Evolutionary conservation across 2,888 invertebrate genomes (phyloP).

Genomic region (Pachydiplax longipennis): DNA sequence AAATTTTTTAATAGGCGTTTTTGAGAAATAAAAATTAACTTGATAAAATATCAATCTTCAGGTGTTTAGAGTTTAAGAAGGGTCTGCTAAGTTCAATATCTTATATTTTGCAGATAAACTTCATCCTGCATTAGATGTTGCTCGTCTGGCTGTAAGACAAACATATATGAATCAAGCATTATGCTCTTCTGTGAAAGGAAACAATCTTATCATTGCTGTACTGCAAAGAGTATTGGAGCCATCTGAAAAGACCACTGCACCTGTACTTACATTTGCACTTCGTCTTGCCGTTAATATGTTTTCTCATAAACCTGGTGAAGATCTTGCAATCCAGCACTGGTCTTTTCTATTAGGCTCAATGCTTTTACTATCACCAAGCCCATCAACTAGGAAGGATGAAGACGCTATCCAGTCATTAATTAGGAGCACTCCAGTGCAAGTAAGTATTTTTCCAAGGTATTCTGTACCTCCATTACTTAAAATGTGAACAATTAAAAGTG

Average conservation of each 20-base stretch:
- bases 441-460: background rate
- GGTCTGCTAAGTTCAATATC: background rate
- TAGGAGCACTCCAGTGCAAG: background rate
- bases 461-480: background rate
- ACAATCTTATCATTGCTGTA: constrained; percentile 56
- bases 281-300: constrained; percentile 85
- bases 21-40: too few species aligned
- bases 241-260: constrained; percentile 60
- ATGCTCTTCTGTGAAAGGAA: constrained; percentile 60
- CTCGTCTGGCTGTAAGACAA: constrained; percentile 81
- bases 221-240: constrained; percentile 47
- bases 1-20: too few species aligned
- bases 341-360: constrained; percentile 66
- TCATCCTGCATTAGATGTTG: constrained; percentile 88
- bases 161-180: constrained; percentile 67
- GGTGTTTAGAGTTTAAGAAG: too few species aligned
- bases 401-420: background rate
- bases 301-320: constrained; percentile 71
- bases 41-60: too few species aligned
- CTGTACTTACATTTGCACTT: constrained; percentile 68
- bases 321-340: constrained; percentile 66
- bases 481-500: background rate
- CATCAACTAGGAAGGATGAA: constrained; percentile 50
- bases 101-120: constrained; percentile 67
- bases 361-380: constrained; percentile 63